phyloP scores from a whole-genome alignment of 2,888 invertebrate genomes.

The Ypsolopha sequella region DNA sequence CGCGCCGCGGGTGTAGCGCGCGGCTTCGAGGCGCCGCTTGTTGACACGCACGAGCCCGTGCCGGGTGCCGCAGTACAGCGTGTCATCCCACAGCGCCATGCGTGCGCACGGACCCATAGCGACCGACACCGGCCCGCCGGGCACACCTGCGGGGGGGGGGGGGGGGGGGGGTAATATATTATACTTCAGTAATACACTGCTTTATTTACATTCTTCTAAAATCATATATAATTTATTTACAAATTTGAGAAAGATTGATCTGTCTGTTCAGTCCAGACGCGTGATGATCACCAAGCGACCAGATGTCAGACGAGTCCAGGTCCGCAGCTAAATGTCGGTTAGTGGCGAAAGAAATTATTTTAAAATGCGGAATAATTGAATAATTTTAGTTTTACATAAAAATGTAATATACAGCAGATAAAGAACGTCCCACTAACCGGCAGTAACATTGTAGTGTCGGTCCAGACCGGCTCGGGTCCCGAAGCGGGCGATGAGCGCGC shows the following conservation, averaged over 20 bases:
- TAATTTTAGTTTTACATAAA: neutral
- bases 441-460: neutral
- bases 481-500: conserved; percentile 43
- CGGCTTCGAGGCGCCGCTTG: conserved; percentile 25
- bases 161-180: neutral
- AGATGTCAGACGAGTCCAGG: neutral
- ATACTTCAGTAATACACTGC: neutral
- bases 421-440: neutral
- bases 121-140: conserved; percentile 8
- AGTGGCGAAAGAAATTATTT: neutral
- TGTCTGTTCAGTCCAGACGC: neutral
- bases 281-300: no score
- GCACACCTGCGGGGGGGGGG: neutral
- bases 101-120: conserved; percentile 26
- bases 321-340: neutral
- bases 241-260: neutral
- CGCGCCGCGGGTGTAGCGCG: conserved; percentile 3
- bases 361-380: neutral
- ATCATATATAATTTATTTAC: no score
- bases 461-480: neutral
- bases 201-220: neutral
- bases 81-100: conserved; percentile 43
- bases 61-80: conserved; percentile 40
- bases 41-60: conserved; percentile 35
- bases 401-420: neutral